Conservation (phyloP, 2,888 invertebrate genomes). For the Tipula helvola region DNA sequence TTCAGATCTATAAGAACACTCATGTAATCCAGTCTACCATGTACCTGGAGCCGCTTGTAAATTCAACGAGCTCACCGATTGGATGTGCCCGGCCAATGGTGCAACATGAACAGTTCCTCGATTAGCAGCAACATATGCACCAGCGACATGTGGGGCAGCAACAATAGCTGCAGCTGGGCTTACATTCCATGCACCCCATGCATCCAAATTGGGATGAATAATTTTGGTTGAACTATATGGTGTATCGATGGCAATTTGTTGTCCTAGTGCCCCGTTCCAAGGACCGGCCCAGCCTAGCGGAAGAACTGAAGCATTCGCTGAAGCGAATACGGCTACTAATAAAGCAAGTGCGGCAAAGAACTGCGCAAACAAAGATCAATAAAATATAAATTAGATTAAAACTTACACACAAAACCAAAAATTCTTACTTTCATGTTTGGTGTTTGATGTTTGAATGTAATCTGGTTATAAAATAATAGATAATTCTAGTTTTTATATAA, state of each 20-base stretch:
- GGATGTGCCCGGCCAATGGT: neutral
- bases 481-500: neutral
- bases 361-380: neutral
- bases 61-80: neutral
- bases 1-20: neutral
- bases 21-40: neutral
- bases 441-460: neutral
- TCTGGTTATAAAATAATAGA: neutral
- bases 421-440: neutral
- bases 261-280: neutral
- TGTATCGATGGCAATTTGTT: neutral
- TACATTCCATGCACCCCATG: neutral
- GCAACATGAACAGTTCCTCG: neutral
- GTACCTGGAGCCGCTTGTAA: neutral
- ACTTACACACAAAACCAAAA: neutral
- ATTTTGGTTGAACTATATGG: neutral
- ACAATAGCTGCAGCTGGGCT: neutral
- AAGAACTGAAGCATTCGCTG: neutral
- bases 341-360: neutral
- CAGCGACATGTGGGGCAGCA: neutral
- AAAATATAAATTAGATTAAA: neutral
- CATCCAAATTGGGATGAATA: neutral
- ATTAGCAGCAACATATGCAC: neutral
- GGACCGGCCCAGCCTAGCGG: neutral
- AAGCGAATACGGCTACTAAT: neutral